phyloP scores from a whole-genome alignment of 2,797 vertebrate genomes.

The Selene dorsalis region DNA sequence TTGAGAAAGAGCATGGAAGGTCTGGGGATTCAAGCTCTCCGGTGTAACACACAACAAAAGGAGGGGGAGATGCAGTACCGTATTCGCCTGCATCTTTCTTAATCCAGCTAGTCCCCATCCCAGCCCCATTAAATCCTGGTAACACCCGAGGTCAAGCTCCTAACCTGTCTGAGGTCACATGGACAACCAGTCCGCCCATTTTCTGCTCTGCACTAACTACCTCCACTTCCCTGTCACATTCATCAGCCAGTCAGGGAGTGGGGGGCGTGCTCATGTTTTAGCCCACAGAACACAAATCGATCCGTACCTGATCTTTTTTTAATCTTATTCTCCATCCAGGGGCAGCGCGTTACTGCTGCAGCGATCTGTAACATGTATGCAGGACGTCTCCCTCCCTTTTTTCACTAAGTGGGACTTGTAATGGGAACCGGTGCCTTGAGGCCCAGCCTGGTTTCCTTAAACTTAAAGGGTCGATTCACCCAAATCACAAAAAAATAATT shows the following conservation, averaged over 20 bases:
- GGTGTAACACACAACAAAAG: slow-evolving; percentile 52
- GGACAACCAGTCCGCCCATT: slow-evolving; percentile 47
- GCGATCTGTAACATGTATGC: slow-evolving; percentile 36
- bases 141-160: slow-evolving; percentile 50
- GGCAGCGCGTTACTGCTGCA: slow-evolving; percentile 27
- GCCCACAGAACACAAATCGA: slow-evolving; percentile 27
- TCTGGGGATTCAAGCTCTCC: slow-evolving; percentile 53
- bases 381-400: slow-evolving; percentile 31
- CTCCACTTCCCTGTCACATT: slow-evolving; percentile 60
- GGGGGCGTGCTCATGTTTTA: slow-evolving; percentile 20
- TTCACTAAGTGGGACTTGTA: slow-evolving; percentile 58
- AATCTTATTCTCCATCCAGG: slow-evolving; percentile 25
- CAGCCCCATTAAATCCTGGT: slow-evolving; percentile 44
- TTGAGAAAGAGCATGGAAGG: slow-evolving; percentile 43
- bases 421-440: slow-evolving; percentile 63
- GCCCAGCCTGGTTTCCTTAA: slow-evolving; percentile 60
- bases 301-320: slow-evolving; percentile 20
- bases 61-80: slow-evolving; percentile 46
- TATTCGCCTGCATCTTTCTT: slow-evolving; percentile 49
- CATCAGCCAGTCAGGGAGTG: slow-evolving; percentile 51
- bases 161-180: slow-evolving; percentile 56
- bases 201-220: slow-evolving; percentile 49
- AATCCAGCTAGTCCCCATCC: slow-evolving; percentile 50
- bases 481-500: slow-evolving; percentile 19
- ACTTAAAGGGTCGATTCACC: slow-evolving; percentile 52